Evolutionary conservation across 2,888 invertebrate genomes (phyloP).

Genomic region (Rhogogaster chlorosoma): DNA sequence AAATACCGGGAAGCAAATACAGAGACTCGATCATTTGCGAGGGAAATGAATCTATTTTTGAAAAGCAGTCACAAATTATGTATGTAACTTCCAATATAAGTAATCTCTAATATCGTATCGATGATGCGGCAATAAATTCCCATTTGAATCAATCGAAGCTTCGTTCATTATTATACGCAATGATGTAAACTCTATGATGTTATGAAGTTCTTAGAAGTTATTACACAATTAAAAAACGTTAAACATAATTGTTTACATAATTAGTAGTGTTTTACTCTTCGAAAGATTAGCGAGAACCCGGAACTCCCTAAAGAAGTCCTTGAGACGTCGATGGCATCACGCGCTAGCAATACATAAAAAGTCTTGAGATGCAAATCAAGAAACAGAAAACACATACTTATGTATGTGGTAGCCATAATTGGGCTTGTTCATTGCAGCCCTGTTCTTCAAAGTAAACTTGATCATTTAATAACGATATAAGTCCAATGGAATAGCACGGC

Average conservation of each 20-base stretch:
- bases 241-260: slow-evolving; percentile 61
- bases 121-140: neutral
- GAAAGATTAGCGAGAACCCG: neutral
- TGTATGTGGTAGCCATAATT: neutral
- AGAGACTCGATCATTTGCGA: neutral
- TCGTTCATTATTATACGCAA: neutral
- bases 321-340: neutral
- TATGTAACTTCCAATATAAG: neutral
- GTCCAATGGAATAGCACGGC: neutral
- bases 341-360: neutral
- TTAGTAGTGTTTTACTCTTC: neutral
- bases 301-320: neutral
- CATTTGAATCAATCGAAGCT: neutral
- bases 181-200: slow-evolving; percentile 9
- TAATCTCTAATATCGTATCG: neutral
- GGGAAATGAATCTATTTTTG: neutral
- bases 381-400: neutral
- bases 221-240: slow-evolving; percentile 51
- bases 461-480: neutral
- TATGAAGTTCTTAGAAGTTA: slow-evolving; percentile 25
- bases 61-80: neutral
- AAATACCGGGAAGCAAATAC: neutral
- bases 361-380: neutral
- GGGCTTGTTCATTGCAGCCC: neutral
- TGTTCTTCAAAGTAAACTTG: neutral